These are phyloP conservation scores for Euglossa dilemma DNA, from an alignment of 1,140 invertebrate species.

Conservation along the genomic window DNA sequence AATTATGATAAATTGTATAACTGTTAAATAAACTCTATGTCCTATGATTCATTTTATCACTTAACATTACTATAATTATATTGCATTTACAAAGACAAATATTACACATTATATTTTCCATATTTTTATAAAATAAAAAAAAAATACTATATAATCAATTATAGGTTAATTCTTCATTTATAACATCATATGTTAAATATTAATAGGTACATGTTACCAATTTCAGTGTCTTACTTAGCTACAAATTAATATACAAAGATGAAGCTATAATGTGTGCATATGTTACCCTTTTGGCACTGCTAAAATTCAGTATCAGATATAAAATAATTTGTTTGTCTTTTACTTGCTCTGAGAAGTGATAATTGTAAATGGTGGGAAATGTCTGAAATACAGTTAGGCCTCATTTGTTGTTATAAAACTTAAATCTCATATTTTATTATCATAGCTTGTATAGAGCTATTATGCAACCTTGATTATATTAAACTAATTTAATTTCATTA, in stretches of 20 bases:
- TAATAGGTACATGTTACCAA: conserved; percentile 45
- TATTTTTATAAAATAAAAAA: conserved; percentile 26
- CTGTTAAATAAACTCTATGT: conserved; percentile 38
- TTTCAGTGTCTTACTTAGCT: conserved; percentile 59
- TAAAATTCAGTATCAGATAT: conserved; percentile 64
- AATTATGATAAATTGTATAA: conserved; percentile 2
- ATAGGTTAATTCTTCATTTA: conserved; percentile 37
- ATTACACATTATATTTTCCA: conserved; percentile 10
- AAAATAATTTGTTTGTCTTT: conserved; percentile 17
- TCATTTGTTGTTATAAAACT: conserved; percentile 19
- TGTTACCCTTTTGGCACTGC: conserved; percentile 74
- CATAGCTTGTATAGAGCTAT: conserved; percentile 31
- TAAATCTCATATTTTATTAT: conserved; percentile 41
- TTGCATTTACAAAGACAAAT: conserved; percentile 4
- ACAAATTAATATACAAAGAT: conserved; percentile 68
- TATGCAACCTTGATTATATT: background rate
- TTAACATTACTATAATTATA: conserved; percentile 34
- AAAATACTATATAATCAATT: conserved; percentile 30
- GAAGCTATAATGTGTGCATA: conserved; percentile 61
- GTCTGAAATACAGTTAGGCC: conserved; percentile 32
- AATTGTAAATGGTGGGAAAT: conserved; percentile 21
- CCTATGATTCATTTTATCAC: conserved; percentile 18
- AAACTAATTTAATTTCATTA: conserved; percentile 10
- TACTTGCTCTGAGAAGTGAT: conserved; percentile 49
- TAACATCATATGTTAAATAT: conserved; percentile 48